Percentiles rank a stretch among this genome's conserved stretches.
Evolutionary conservation across 2,113 vertebrate species (phyloP).

Genomic region (Elaphurus davidianus): DNA sequence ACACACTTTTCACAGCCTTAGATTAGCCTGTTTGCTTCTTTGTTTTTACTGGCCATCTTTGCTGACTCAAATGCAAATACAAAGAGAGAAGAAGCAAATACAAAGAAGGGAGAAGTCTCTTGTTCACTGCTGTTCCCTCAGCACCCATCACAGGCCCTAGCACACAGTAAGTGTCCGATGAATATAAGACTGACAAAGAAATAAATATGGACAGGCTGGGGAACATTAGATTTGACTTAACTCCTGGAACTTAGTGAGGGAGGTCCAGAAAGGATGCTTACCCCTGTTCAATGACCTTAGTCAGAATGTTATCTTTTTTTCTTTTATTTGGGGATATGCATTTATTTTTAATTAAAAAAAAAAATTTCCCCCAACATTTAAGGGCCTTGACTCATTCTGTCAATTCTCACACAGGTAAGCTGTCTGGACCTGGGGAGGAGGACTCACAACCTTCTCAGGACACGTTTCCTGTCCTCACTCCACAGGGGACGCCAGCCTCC

Average conservation of each 20-base stretch:
- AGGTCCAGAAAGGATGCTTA: background rate
- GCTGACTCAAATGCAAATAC: background rate
- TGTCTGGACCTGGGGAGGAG: too few species aligned
- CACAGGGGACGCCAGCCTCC: too few species aligned
- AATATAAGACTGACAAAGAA: background rate
- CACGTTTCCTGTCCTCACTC: too few species aligned
- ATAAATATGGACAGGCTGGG: background rate
- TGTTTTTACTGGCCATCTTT: background rate
- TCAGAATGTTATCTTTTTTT: too few species aligned
- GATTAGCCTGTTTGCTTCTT: background rate
- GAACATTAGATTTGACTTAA: background rate
- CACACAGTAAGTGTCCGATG: background rate
- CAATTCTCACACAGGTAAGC: too few species aligned
- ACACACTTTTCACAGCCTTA: background rate
- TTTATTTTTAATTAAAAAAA: too few species aligned
- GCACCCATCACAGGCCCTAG: background rate
- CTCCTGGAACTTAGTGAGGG: background rate
- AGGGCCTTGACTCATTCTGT: too few species aligned
- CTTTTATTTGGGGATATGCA: too few species aligned
- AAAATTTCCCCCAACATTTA: too few species aligned
- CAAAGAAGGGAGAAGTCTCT: background rate
- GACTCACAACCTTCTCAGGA: too few species aligned
- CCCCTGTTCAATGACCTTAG: background rate
- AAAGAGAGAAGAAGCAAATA: background rate
- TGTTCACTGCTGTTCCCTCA: background rate